These are phyloP conservation scores for Pogonomyrmex californicus DNA, from an alignment of 1,140 invertebrate genomes.

Conservation along the genomic window DNA sequence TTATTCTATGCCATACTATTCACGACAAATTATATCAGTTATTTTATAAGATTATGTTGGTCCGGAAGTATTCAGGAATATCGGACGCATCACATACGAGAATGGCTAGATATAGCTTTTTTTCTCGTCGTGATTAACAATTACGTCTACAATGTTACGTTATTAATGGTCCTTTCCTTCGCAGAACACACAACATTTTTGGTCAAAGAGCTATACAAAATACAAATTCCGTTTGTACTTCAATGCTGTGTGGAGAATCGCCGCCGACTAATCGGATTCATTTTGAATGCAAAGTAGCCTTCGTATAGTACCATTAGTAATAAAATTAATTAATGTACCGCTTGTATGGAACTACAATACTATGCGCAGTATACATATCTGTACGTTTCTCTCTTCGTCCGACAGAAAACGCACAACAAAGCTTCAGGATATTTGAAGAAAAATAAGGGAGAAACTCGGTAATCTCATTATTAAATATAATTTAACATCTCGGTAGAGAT, in stretches of 20 bases:
- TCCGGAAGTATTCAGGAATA: slow-evolving; percentile 59
- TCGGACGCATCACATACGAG: neutral
- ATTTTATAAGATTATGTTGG: slow-evolving; percentile 60
- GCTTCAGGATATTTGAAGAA: slow-evolving; percentile 15
- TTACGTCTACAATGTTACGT: slow-evolving; percentile 19
- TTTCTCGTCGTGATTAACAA: slow-evolving; percentile 25
- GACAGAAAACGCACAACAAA: slow-evolving; percentile 11
- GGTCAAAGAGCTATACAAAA: slow-evolving; percentile 62
- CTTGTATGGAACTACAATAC: slow-evolving; percentile 5
- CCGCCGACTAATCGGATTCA: slow-evolving; percentile 17
- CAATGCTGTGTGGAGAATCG: slow-evolving; percentile 36
- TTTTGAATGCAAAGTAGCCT: slow-evolving; percentile 10
- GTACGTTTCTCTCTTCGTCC: neutral
- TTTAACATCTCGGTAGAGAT: neutral
- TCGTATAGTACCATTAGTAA: neutral
- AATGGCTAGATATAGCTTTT: neutral
- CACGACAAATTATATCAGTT: slow-evolving; percentile 59
- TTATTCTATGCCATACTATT: slow-evolving; percentile 43
- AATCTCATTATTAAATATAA: slow-evolving; percentile 9
- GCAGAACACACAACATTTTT: slow-evolving; percentile 56
- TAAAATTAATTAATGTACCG: slow-evolving; percentile 28
- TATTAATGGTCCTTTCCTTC: slow-evolving; percentile 59
- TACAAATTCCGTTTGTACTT: slow-evolving; percentile 54
- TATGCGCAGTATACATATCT: neutral
- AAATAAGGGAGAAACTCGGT: slow-evolving; percentile 34